Base-by-base conservation (phyloP, 2,888 invertebrate species). In the Labia minor region DNA sequence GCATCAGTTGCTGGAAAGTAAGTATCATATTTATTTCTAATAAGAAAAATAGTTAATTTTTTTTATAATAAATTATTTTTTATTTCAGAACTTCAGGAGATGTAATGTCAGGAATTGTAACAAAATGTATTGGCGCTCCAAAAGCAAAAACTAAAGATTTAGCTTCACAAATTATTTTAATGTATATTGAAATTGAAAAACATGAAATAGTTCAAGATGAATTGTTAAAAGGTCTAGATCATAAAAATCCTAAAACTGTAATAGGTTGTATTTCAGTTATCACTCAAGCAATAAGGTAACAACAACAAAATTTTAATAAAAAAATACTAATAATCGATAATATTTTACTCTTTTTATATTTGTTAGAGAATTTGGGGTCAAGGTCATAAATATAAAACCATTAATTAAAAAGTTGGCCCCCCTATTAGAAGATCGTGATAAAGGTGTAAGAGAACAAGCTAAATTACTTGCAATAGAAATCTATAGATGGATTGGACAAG, bases 121-220 rank as follows among this genome's bases (percentile, higher is more conserved):
- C 87, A 65, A 98, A 98, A 80, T 95, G 96, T 76, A 86, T 97
- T 71, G 94, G 92, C 26, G 93, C 95, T 1, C 88, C 93, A 1
- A 93, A 88, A 80, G 85, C 90, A 3, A 94, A 90, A 78, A 96
- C 95, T 8, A 92, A 90, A 77, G 97, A 97, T 71, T 82, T 95
- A 63, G 90, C 94, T 0, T 81, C 90, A 68, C 95, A 95, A 79
- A 85, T 97, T 69, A 87, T 89, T 3, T 80, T 98, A 68, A 92
- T 95, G 92, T 96, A 91, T 76, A 84, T 97, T 71, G 97, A 98
- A 81, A 93, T 96, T 73, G 97, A 98, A 75, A 96, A 95, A 76
- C 89, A 91, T 69, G 97, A 97, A 71, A 78, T 85, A 11, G 93
- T 94, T 0, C 81, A 88, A 72, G 97, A 97, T 71, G 96, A 95